A percentile compares a stretch with the other conserved stretches of the same genome.
phyloP scores from a whole-genome alignment of 2,888 invertebrate species.

The Globia sparganii region DNA sequence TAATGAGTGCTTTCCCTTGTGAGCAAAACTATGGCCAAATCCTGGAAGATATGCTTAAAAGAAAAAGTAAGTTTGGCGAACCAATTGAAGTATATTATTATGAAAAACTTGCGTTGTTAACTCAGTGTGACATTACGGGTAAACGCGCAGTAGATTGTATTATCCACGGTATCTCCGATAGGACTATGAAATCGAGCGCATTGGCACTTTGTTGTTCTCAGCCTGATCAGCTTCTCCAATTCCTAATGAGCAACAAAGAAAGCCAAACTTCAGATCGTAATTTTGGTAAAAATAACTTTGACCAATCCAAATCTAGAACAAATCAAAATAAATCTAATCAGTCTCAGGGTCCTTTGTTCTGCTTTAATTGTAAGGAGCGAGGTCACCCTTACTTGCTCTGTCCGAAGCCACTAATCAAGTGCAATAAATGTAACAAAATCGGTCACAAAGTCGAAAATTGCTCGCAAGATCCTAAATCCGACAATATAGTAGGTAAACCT shows the following conservation, averaged over 20 bases:
- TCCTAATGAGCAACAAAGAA: no score
- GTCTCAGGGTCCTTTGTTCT: neutral
- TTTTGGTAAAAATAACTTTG: neutral
- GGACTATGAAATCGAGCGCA: neutral
- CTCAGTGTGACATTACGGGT: neutral
- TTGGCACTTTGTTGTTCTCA: neutral
- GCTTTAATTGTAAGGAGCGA: constrained; percentile 4
- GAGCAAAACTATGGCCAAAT: neutral
- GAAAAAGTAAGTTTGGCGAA: constrained; percentile 1
- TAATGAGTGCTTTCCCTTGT: neutral
- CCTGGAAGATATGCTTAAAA: neutral
- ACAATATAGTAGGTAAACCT: no score
- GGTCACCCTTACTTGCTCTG: constrained; percentile 1
- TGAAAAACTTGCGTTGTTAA: neutral
- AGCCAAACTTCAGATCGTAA: no score
- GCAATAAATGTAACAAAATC: no score
- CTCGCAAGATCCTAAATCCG: no score
- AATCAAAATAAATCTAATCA: neutral
- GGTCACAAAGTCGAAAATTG: no score
- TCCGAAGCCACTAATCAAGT: neutral
- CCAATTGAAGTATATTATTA: neutral
- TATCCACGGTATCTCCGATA: constrained; percentile 1
- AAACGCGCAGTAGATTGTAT: constrained; percentile 1
- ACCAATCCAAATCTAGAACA: neutral
- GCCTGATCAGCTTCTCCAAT: no score